A percentile compares a stretch with the other conserved stretches of the same genome.
Evolutionary conservation across 2,797 vertebrate species (phyloP).

Genomic region (Chaunax sp.): DNA sequence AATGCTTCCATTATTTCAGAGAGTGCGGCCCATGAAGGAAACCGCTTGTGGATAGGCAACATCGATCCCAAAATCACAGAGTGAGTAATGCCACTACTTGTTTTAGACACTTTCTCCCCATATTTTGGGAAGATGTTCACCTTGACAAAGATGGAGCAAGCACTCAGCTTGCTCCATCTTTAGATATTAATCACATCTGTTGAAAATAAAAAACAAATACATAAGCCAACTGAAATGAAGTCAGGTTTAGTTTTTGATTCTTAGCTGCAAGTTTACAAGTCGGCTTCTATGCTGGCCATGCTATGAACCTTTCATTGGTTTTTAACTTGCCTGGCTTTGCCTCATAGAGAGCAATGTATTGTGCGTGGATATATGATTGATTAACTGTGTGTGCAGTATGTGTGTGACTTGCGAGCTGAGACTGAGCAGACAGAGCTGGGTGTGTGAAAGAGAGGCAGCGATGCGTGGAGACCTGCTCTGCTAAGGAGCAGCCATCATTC

Average conservation of each 20-base stretch:
- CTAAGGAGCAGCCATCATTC: constrained; percentile 82
- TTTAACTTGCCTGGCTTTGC: constrained; percentile 42
- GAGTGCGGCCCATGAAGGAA: constrained; percentile 92
- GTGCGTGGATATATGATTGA: constrained; percentile 80
- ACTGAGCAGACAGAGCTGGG: constrained; percentile 79
- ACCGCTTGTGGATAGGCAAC: constrained; percentile 98
- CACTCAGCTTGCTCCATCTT: not conserved
- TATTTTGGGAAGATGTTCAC: not conserved
- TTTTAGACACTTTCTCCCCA: not conserved
- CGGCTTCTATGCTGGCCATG: not conserved
- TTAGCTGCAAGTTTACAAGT: constrained; percentile 7
- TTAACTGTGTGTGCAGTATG: constrained; percentile 62
- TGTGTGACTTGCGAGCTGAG: constrained; percentile 65
- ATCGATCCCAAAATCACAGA: constrained; percentile 98
- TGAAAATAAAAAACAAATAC: constrained; percentile 7
- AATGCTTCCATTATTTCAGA: constrained; percentile 96
- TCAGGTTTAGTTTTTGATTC: constrained; percentile 7
- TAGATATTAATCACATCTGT: not conserved
- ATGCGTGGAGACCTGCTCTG: constrained; percentile 81
- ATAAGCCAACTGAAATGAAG: not conserved
- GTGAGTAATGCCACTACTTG: constrained; percentile 81
- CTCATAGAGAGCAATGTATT: constrained; percentile 58
- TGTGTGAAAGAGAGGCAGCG: constrained; percentile 85
- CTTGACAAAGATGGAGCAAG: too few species aligned
- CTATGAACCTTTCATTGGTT: constrained; percentile 41